Conservation (phyloP, 2,888 invertebrate species). For the Copidosoma aretas region DNA sequence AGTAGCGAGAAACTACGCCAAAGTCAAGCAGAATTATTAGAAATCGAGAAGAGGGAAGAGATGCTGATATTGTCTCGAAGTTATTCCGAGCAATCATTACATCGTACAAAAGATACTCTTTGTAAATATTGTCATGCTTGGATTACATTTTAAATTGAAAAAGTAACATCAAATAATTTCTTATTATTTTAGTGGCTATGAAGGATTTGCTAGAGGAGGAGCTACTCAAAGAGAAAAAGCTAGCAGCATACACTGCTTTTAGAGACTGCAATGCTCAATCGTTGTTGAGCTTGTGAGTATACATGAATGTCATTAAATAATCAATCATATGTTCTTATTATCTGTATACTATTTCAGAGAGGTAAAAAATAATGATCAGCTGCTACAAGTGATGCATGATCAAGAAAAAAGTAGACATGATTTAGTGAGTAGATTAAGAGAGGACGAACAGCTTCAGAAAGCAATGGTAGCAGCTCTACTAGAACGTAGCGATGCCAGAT, state of each 20-base stretch:
- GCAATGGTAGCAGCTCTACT: constrained; percentile 75
- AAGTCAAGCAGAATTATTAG: constrained; percentile 67
- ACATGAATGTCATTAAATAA: constrained; percentile 25
- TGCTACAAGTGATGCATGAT: constrained; percentile 68
- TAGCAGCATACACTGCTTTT: constrained; percentile 70
- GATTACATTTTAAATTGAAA: constrained; percentile 6
- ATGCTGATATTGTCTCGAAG: constrained; percentile 70
- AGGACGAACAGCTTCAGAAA: constrained; percentile 76
- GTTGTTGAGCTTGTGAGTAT: constrained; percentile 70
- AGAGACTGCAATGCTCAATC: constrained; percentile 67
- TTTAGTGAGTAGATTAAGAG: constrained; percentile 69
- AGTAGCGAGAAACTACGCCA: constrained; percentile 70
- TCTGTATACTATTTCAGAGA: constrained; percentile 62
- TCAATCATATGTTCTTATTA: not conserved
- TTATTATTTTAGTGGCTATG: constrained; percentile 67
- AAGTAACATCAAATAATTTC: not conserved
- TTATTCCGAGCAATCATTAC: constrained; percentile 62
- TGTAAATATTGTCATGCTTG: constrained; percentile 48
- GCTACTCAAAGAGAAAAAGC: constrained; percentile 67
- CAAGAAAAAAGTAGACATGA: constrained; percentile 70
- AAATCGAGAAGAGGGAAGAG: constrained; percentile 73
- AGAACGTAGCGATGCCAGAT: constrained; percentile 76
- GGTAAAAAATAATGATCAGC: constrained; percentile 68
- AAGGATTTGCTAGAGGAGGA: constrained; percentile 74
- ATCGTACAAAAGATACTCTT: constrained; percentile 73